Percentiles rank a stretch among this genome's conserved stretches.
Conservation (phyloP, 1,140 invertebrate genomes). For the Eumaeus atala region DNA sequence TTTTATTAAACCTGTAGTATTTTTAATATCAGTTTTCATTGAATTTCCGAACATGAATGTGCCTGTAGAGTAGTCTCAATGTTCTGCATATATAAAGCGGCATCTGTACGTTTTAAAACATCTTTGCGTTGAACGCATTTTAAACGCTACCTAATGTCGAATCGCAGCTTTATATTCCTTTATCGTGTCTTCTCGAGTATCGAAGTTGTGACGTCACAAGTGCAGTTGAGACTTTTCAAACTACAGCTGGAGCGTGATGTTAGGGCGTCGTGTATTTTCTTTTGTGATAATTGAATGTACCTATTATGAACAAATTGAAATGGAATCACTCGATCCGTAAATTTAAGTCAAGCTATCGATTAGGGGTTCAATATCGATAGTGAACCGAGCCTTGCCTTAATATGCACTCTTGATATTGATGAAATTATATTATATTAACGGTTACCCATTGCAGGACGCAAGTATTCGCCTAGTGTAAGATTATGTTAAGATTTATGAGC, state of each 20-base stretch:
- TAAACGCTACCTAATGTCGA: too few relatives aligned
- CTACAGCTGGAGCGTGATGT: too few relatives aligned
- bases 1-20: constrained; percentile 10
- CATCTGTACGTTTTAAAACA: too few relatives aligned
- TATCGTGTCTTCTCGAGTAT: too few relatives aligned
- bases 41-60: constrained; percentile 1
- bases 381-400: constrained; percentile 49
- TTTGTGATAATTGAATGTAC: constrained; percentile 4
- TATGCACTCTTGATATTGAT: constrained; percentile 68
- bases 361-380: constrained; percentile 11
- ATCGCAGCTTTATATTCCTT: too few relatives aligned
- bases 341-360: constrained; percentile 11
- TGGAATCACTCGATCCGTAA: constrained; percentile 3
- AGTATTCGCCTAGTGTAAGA: constrained; percentile 67
- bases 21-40: not conserved
- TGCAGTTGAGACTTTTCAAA: too few relatives aligned
- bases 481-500: constrained; percentile 39
- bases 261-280: not conserved
- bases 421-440: constrained; percentile 69
- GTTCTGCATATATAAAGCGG: too few relatives aligned
- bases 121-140: too few relatives aligned
- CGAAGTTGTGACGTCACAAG: too few relatives aligned
- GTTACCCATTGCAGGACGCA: constrained; percentile 70
- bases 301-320: constrained; percentile 5
- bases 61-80: too few relatives aligned